Base-by-base conservation (phyloP, 2,888 invertebrate genomes). In the Chaetoderma sp. region DNA sequence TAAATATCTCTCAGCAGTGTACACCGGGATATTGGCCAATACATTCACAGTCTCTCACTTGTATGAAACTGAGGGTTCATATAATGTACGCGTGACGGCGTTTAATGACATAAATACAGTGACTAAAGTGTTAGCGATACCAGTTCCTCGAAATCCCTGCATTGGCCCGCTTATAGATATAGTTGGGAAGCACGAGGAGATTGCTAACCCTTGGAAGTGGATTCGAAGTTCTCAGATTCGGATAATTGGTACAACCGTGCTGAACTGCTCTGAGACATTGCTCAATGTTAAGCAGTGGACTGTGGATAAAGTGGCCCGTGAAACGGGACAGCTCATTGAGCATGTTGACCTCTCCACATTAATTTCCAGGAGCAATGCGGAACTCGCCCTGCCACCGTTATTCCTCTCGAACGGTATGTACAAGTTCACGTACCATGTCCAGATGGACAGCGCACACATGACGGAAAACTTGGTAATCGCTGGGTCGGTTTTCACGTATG, bases 371-470 rank as follows among this genome's bases (percentile, higher is more conserved):
- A 23, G 45, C 0, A 61, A 59, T 2, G 65, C 69, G 3, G 68
- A 65, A 27, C 36, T 73, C 8, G 55, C 65, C 8, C 16, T 75
- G 5, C 27, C 65, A 4, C 23, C 78, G 1, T 72, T 73, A 16
- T 79, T 75, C 33, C 71, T 87, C 2, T 67, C 70, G 3, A 78
- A 78, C 45, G 86, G 86, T 4, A 63, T 83, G n/a, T 87, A 86
- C 76, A 78, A 75, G 54, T 65, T 84, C 30, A 68, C 66, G 4
- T 85, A 82, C 70, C 78, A 63, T 4, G 80, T 87, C 32, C 69
- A 74, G 16, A 83, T 86, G 80, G 67, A 67, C 57, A 47, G 63
- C 5, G 28, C 39, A 2, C 55, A 60, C 6, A 65, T 70, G 42
- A 18, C 62, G 18, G 61, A 64, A 6, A 68, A 55, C 3, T 69